Base-by-base conservation (phyloP, 2,888 invertebrate genomes). In the Protophormia terraenovae region DNA sequence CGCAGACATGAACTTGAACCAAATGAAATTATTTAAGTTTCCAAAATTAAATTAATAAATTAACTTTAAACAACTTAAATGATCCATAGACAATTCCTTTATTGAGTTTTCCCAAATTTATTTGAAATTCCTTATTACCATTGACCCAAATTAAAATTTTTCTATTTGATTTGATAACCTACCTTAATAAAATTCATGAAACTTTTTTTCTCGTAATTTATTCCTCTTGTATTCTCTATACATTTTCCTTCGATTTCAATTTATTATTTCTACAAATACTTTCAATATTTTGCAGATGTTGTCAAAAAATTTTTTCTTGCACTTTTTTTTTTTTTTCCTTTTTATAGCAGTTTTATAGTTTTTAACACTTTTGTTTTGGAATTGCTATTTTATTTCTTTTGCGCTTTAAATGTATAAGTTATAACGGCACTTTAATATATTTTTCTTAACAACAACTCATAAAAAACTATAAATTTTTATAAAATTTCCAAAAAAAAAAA, bases 401-500 rank as follows among this genome's bases (percentile, higher is more conserved):
- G 32, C 2, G 1, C 4, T 45, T 58, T 14, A 8, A 60, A 29
- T 5, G 3, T 64, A 7, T 41, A 35, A 66, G 35, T 66, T 58
- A 16, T 80, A 58, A 73, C 29, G 47, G 58, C 29, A 73, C 35
- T 73, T 80, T 73, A 60, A 80, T 60, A 47, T 50, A 38, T 67
- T 67, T 73, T 50, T 35, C 67, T 72, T 3, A 29, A 47, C 58
- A 47, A 47, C 16, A 27, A 38, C 58, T 45, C 19, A 35, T 32
- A 24, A 53, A 22, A 38, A 41, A 71, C 8, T 53, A 71, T 16
- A 35, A 2, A 24, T 71, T 69, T 50, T 38, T 6, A 5, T 7
- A 32, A 10, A 19, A 19, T 35, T 53, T 24, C 4, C 22, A 10
- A 53, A 53, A 22, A 24, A 10, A 2, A 53, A n/a, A 41, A 76